Percentiles rank a stretch among this genome's conserved stretches.
These are phyloP conservation scores for Encarsia formosa DNA, from an alignment of 2,888 invertebrate species.

Conservation along the genomic window DNA sequence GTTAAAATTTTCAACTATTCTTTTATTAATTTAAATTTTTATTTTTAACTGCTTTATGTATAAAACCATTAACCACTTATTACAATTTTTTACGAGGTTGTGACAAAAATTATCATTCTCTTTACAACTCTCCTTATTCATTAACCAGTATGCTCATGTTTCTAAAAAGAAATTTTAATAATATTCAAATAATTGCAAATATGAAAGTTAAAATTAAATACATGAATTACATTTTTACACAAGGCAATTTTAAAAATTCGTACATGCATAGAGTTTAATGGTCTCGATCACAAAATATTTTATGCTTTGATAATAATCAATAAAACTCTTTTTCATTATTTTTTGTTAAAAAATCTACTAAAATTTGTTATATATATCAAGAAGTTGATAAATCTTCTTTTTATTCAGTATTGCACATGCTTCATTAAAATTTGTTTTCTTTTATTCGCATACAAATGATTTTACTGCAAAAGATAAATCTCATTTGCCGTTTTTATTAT, in stretches of 20 bases:
- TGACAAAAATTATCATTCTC: conserved; percentile 12
- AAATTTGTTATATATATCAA: conserved; percentile 25
- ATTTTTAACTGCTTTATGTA: no score
- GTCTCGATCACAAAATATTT: no score
- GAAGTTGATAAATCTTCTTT: conserved; percentile 25
- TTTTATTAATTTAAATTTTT: no score
- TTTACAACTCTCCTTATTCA: conserved; percentile 10
- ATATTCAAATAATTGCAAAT: neutral
- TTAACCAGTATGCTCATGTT: conserved; percentile 6
- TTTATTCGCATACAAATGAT: conserved; percentile 22
- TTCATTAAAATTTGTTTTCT: conserved; percentile 20
- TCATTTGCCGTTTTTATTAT: conserved; percentile 23
- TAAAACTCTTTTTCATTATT: no score
- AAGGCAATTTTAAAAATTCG: conserved; percentile 13
- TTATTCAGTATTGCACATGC: conserved; percentile 27
- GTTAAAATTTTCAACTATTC: no score
- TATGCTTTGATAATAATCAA: no score
- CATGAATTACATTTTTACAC: conserved; percentile 1
- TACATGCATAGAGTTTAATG: conserved; percentile 8
- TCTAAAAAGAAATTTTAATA: neutral
- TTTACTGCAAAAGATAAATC: conserved; percentile 24
- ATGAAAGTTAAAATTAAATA: conserved; percentile 7
- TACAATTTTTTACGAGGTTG: conserved; percentile 6
- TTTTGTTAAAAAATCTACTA: conserved; percentile 23
- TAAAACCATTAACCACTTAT: no score